Evolutionary conservation across 1,140 invertebrate species (phyloP), one percentile per base, ranked within the genome.

Genomic region (Brachystomella parvula): DNA sequence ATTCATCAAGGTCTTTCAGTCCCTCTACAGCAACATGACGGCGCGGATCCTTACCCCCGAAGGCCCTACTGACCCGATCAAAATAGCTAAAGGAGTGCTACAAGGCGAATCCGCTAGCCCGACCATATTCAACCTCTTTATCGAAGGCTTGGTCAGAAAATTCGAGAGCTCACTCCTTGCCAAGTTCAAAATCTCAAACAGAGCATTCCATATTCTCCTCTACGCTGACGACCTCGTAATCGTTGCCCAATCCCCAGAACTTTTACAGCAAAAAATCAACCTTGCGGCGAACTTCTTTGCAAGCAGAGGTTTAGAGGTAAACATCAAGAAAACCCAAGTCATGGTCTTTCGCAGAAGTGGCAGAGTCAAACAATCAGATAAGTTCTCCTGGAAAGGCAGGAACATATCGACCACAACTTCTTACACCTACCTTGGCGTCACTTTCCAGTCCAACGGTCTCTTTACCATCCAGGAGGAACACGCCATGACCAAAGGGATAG

Each of bases 101-200:
- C 49, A 56, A 21, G 49, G 49, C 9, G 49, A 56, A 56, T 56
- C 49, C 15, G 49, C 49, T 17, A 56, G 49, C 49, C 49, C 49
- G 24, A 56, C 49, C 6, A 12, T 56, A 56, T 56, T 56, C 49
- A 56, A 56, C 24, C 9, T 56, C 9, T 56, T 17, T 26, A 56
- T 17, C 24, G 24, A 56, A 17, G 49, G 24, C 9, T 21, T 56
- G 24, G 15, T 21, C 9, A 21, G 24, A 9, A 26, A 12, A 17
- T 26, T 56, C 6, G 15, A 12, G 9, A 56, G 6, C 9, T 12
- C 24, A 56, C 15, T 6, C 24, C 24, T 56, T 26, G 24, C 9
- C 49, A 26, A 21, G 9, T 9, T 26, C 6, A 12, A 56, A 26
- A 9, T 56, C 9, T 6, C 15, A 12, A 12, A 9, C 15, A 26